Conservation (phyloP, 2,113 vertebrate species). For the Mesocricetus auratus region DNA sequence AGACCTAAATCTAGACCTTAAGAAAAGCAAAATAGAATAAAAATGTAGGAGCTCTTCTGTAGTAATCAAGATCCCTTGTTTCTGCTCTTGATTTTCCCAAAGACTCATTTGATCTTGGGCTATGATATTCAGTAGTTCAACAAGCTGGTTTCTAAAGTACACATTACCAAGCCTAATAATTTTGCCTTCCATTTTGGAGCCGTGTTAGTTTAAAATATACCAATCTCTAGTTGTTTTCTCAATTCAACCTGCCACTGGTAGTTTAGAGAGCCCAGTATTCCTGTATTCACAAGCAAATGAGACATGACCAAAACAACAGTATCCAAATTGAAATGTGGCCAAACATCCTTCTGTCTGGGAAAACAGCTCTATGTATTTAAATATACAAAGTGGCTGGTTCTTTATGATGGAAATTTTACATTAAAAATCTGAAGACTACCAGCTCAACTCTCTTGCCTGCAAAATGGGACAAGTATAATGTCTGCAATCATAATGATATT, state of each 20-base stretch:
- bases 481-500: background rate
- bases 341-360: background rate
- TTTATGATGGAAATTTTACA: constrained; percentile 55
- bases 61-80: constrained; percentile 2
- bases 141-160: constrained; percentile 19
- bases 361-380: constrained; percentile 62
- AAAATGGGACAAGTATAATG: background rate
- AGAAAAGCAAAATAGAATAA: background rate
- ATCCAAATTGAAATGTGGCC: constrained; percentile 39
- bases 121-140: constrained; percentile 7
- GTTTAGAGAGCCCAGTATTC: constrained; percentile 41
- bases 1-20: constrained; percentile 7
- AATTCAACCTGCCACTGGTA: background rate
- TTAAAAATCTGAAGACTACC: constrained; percentile 30
- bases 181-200: constrained; percentile 2
- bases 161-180: constrained; percentile 5
- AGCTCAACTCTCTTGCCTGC: background rate
- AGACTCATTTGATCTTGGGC: background rate
- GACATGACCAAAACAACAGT: constrained; percentile 33
- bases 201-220: constrained; percentile 42
- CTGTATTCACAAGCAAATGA: constrained; percentile 16
- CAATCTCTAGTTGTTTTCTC: constrained; percentile 15
- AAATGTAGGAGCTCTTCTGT: background rate
- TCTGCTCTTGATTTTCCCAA: constrained; percentile 47
- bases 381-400: constrained; percentile 31